Evolutionary conservation across 2,888 invertebrate species (phyloP), one percentile per base, ranked within the genome.

Genomic region (Drosophila flavopinicola): DNA sequence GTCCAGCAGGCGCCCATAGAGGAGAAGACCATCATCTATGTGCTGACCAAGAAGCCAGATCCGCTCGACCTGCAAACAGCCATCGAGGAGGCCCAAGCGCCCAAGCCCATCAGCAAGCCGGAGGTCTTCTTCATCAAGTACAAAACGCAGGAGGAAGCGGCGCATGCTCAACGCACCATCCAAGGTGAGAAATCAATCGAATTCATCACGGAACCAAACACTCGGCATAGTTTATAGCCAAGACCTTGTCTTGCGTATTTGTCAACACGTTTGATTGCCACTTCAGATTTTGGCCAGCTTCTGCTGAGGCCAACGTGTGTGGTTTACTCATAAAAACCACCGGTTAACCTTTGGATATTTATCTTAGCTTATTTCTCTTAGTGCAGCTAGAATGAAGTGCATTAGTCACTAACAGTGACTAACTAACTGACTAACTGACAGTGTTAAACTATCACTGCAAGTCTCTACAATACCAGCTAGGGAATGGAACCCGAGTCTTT

Each of bases 101-200:
- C 90, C 13, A 85, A 85, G 47, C 86, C 78, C 45, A 90, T 90
- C 30, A 88, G 87, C 70, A 91, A 91, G 68, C 91, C 91, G 27
- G 91, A 91, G 77, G 91, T 91, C 20, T 91, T 89, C 76, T 91
- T 91, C 57, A 91, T 91, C 63, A 91, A 91, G 66, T 91, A 91
- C 78, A 91, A 91, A 56, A 91, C 90, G 0, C 88, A 90, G 69
- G 90, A 90, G 73, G 91, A 91, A 74, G 91, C 91, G 1, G 88
- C 83, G 32, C 88, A 89, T 83, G 91, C 91, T 10, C 91, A 91
- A 58, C 89, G 89, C 48, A 83, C 89, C 32, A 91, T 91, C 70
- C 91, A 91, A 90, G 91, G 91, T 91, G 67, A 59, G 27, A n/a
- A 41, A 10, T 30, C 4, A 17, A 9, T 11, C 11, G n/a, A 23